Evolutionary conservation across 2,797 vertebrate species (phyloP).

Genomic region (Ataeniobius toweri): DNA sequence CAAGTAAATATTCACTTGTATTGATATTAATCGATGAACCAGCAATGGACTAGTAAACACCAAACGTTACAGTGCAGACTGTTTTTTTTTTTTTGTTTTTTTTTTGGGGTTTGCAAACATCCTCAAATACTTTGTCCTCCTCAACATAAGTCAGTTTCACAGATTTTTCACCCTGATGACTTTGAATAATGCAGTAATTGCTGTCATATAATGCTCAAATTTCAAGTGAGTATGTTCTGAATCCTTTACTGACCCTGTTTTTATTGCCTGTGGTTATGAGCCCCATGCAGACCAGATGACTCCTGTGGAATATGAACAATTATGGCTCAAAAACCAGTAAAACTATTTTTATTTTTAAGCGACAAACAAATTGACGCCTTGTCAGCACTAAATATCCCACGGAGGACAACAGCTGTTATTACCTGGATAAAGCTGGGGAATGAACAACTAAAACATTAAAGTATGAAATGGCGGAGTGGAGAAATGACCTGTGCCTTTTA

Average conservation of each 20-base stretch:
- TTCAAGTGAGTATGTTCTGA: not conserved
- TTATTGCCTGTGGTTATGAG: not conserved
- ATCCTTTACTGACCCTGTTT: not conserved
- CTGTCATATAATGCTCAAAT: not conserved
- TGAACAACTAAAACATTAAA: not conserved
- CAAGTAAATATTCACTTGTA: too few species aligned
- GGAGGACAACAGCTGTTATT: not conserved
- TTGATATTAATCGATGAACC: too few species aligned
- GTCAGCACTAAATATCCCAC: not conserved
- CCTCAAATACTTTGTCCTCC: not conserved
- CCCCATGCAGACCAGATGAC: not conserved
- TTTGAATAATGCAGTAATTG: not conserved
- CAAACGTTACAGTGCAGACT: too few species aligned
- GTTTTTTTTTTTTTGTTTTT: too few species aligned
- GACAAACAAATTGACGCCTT: not conserved
- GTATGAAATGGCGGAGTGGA: not conserved
- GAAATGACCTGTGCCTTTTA: too few species aligned
- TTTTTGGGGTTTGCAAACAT: too few species aligned
- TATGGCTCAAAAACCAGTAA: not conserved
- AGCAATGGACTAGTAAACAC: too few species aligned
- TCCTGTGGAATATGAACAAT: not conserved
- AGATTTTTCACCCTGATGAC: too few species aligned
- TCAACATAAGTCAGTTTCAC: not conserved
- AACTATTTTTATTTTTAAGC: not conserved
- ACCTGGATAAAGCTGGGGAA: not conserved